Conservation (phyloP, 1,140 invertebrate genomes). For the Whitmania pigra region DNA sequence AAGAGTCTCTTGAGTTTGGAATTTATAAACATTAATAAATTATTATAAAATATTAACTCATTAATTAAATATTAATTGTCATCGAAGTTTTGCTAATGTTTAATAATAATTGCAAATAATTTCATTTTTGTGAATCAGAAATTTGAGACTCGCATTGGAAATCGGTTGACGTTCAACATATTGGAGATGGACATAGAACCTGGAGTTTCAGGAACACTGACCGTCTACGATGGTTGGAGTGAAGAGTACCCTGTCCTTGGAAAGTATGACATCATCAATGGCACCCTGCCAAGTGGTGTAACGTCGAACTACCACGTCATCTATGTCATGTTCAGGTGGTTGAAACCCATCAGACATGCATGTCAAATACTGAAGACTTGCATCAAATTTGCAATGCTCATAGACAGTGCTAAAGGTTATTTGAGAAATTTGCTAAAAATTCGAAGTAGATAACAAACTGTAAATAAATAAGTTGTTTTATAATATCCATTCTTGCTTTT, state of each 20-base stretch:
- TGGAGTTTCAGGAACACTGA: slow-evolving; percentile 29
- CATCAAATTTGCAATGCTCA: slow-evolving; percentile 31
- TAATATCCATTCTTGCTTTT: too few relatives aligned
- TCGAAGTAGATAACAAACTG: too few relatives aligned
- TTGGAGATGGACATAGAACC: slow-evolving; percentile 36
- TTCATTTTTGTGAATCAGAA: slow-evolving; percentile 25
- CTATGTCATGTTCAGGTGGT: slow-evolving; percentile 30
- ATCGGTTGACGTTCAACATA: slow-evolving; percentile 34
- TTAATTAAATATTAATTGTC: background rate
- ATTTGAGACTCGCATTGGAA: slow-evolving; percentile 28
- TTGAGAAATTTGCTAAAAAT: background rate
- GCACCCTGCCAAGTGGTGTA: slow-evolving; percentile 36
- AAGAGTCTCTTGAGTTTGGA: background rate
- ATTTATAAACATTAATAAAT: background rate
- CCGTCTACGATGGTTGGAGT: slow-evolving; percentile 29
- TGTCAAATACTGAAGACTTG: slow-evolving; percentile 32
- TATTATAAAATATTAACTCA: background rate
- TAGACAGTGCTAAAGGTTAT: slow-evolving; percentile 18
- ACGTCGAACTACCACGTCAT: slow-evolving; percentile 30
- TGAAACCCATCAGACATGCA: slow-evolving; percentile 27
- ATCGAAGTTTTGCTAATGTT: background rate
- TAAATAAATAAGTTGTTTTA: too few relatives aligned
- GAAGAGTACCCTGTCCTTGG: background rate
- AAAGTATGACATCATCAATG: slow-evolving; percentile 31
- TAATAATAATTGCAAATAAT: too few relatives aligned